phyloP scores from a whole-genome alignment of 1,140 invertebrate genomes.

The Glomeris maerens region DNA sequence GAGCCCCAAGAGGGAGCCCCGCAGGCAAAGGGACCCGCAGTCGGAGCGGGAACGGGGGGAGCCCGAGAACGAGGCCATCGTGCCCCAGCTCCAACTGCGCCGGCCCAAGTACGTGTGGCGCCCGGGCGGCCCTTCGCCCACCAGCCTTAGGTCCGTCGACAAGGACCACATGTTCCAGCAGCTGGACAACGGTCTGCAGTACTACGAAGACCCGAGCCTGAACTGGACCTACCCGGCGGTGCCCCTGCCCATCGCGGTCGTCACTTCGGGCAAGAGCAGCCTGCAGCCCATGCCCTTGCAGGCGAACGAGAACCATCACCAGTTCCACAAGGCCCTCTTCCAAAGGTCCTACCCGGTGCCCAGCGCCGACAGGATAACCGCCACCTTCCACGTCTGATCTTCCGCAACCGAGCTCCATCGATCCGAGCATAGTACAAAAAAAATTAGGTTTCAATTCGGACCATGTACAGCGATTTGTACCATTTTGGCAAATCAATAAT shows the following conservation, averaged over 20 bases:
- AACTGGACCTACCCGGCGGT: conserved; percentile 9
- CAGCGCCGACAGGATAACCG: neutral
- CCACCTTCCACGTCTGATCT: conserved; percentile 1
- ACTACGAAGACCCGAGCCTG: neutral
- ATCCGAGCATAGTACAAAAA: too few relatives aligned
- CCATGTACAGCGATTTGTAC: too few relatives aligned
- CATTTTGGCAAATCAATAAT: too few relatives aligned
- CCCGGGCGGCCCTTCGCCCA: neutral
- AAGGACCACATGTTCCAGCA: neutral
- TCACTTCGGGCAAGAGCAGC: conserved; percentile 7
- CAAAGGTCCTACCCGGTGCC: conserved; percentile 6
- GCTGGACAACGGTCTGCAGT: neutral
- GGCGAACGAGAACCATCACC: neutral
- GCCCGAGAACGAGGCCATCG: neutral
- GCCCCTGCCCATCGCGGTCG: conserved; percentile 6
- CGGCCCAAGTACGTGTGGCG: neutral
- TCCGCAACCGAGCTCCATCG: too few relatives aligned
- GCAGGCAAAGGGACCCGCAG: neutral
- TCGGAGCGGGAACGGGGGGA: neutral
- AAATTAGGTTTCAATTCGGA: too few relatives aligned
- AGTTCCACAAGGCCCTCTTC: conserved; percentile 7
- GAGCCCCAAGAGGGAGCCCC: neutral
- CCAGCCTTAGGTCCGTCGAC: neutral
- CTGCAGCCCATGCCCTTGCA: conserved; percentile 3
- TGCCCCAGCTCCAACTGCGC: conserved; percentile 6